A percentile compares a stretch with the other conserved stretches of the same genome.
These are phyloP conservation scores for rat (Rattus norvegicus) DNA, from an alignment of 2,113 vertebrate species.

Conservation along the genomic window DNA sequence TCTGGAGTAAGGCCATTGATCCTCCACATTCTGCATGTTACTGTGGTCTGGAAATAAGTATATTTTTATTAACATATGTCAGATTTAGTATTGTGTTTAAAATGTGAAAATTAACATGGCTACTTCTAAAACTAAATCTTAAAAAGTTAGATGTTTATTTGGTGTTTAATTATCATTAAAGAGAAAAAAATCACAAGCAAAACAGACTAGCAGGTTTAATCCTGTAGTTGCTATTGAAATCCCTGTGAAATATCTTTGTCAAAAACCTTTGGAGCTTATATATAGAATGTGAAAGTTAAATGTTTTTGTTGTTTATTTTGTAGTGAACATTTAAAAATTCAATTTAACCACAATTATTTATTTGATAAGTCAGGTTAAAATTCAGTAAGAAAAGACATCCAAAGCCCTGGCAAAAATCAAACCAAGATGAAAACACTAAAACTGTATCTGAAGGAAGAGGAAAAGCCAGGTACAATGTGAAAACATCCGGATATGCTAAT, in stretches of 20 bases:
- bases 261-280: not conserved
- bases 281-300: constrained; percentile 27
- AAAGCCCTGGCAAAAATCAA: not conserved
- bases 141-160: not conserved
- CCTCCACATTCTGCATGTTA: not conserved
- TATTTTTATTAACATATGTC: not conserved
- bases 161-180: not conserved
- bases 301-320: not conserved
- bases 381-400: not conserved
- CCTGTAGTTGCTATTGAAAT: not conserved
- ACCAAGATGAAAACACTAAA: constrained; percentile 50
- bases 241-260: not conserved
- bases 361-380: constrained; percentile 32
- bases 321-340: constrained; percentile 34
- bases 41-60: not conserved
- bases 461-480: not conserved
- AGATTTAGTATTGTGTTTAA: not conserved
- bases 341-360: constrained; percentile 47
- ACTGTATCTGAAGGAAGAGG: not conserved
- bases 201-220: not conserved
- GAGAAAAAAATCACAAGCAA: not conserved
- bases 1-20: not conserved
- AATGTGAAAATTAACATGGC: not conserved
- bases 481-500: not conserved
- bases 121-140: not conserved